Percentiles rank a stretch among this genome's conserved stretches.
phyloP scores from a whole-genome alignment of 2,888 invertebrate species.

The Arctia plantaginis region DNA sequence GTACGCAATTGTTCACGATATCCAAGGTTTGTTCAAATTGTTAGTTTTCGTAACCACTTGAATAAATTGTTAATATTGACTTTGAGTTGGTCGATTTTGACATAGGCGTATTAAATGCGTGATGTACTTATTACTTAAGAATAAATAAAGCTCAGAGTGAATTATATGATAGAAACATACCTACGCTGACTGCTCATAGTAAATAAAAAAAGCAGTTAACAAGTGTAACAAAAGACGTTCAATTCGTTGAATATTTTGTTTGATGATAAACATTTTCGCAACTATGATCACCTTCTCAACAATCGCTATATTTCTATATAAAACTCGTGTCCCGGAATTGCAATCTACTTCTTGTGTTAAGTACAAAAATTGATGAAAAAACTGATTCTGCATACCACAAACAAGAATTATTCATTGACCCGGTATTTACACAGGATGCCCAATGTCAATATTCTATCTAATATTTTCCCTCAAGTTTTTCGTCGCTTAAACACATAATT shows the following conservation, averaged over 20 bases:
- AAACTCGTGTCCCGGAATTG: neutral
- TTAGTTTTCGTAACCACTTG: conserved; percentile 64
- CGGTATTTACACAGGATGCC: neutral
- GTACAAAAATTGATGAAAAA: neutral
- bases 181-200: neutral
- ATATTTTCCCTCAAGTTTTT: neutral
- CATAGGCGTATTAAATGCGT: conserved; percentile 3
- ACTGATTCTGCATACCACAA: neutral
- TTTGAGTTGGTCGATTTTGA: conserved; percentile 26
- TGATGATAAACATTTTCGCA: too few species aligned
- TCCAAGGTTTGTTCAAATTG: conserved; percentile 65
- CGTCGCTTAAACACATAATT: neutral
- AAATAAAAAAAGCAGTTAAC: neutral
- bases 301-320: neutral
- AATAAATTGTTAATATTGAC: conserved; percentile 59
- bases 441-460: neutral
- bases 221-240: too few species aligned
- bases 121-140: neutral
- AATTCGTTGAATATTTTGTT: too few species aligned
- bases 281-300: too few species aligned
- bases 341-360: neutral
- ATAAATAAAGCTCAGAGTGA: neutral
- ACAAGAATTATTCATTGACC: neutral
- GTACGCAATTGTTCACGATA: conserved; percentile 34
- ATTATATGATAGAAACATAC: neutral